Evolutionary conservation across 2,888 invertebrate genomes (phyloP).

Genomic region (Meghimatium bilineatum): DNA sequence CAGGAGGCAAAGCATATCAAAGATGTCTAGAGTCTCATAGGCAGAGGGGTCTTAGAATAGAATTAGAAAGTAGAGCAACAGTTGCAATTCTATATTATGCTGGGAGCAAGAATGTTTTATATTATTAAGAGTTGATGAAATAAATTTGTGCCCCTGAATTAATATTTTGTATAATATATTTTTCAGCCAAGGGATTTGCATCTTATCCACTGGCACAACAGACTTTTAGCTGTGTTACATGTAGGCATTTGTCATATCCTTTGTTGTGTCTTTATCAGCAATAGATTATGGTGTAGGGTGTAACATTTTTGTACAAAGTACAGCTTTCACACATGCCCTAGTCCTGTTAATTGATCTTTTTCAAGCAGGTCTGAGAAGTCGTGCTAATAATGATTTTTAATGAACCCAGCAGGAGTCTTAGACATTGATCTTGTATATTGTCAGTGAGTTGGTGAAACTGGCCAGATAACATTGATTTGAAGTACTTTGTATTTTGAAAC

Average conservation of each 20-base stretch:
- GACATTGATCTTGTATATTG: not conserved
- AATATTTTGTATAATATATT: conserved; percentile 16
- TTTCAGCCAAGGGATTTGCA: conserved; percentile 45
- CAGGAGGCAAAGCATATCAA: too few species aligned
- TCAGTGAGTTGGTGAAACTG: conserved; percentile 25
- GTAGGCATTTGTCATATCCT: conserved; percentile 48
- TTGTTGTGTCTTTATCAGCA: conserved; percentile 16
- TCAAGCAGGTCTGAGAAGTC: conserved; percentile 34
- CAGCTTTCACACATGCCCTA: conserved; percentile 35
- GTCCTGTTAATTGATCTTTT: conserved; percentile 9
- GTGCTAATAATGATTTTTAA: not conserved
- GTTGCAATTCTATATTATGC: not conserved
- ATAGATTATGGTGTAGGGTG: conserved; percentile 9
- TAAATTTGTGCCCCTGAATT: not conserved
- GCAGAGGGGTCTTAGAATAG: too few species aligned
- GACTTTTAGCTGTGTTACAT: conserved; percentile 51
- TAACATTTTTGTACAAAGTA: conserved; percentile 13
- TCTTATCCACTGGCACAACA: conserved; percentile 48
- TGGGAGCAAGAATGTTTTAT: not conserved
- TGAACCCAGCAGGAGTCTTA: conserved; percentile 25
- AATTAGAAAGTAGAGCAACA: too few species aligned
- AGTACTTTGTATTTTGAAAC: not conserved
- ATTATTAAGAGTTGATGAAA: not conserved
- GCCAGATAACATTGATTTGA: not conserved
- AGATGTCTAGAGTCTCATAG: too few species aligned